Conservation (phyloP, 2,888 invertebrate genomes). For the Erebia aethiops region DNA sequence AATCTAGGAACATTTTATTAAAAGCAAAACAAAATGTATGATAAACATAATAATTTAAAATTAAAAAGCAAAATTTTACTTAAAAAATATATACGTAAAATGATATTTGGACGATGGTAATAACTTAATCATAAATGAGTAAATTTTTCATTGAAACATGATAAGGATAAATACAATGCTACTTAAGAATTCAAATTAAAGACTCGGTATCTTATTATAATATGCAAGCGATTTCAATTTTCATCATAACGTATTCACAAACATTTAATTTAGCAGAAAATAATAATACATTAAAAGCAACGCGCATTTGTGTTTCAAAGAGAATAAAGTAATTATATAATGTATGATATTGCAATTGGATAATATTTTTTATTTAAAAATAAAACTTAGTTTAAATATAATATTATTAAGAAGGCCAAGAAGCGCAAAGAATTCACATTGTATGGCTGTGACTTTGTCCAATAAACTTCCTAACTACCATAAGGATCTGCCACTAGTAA, state of each 20-base stretch:
- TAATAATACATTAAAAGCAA: neutral
- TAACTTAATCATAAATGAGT: neutral
- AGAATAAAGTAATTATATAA: neutral
- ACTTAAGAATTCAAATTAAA: slow-evolving; percentile 20
- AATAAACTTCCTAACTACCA: too few relatives aligned
- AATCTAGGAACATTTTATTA: too few relatives aligned
- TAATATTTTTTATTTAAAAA: too few relatives aligned
- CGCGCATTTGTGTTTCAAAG: slow-evolving; percentile 7
- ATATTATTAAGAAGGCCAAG: too few relatives aligned
- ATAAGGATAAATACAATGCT: neutral
- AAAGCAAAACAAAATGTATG: too few relatives aligned
- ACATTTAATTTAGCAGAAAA: slow-evolving; percentile 8
- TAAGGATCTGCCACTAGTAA: too few relatives aligned
- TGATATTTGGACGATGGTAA: neutral
- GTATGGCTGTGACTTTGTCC: too few relatives aligned
- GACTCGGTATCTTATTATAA: slow-evolving; percentile 4
- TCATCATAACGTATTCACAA: slow-evolving; percentile 3
- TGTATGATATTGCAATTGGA: neutral
- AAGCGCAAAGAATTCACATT: too few relatives aligned
- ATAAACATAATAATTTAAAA: too few relatives aligned
- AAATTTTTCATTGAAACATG: neutral
- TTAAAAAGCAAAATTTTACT: too few relatives aligned
- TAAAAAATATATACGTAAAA: neutral
- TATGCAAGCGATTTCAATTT: slow-evolving; percentile 8
- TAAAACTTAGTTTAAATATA: too few relatives aligned